A percentile compares a stretch with the other conserved stretches of the same genome.
Conservation (phyloP, 2,113 vertebrate species). For the Clupea harengus region DNA sequence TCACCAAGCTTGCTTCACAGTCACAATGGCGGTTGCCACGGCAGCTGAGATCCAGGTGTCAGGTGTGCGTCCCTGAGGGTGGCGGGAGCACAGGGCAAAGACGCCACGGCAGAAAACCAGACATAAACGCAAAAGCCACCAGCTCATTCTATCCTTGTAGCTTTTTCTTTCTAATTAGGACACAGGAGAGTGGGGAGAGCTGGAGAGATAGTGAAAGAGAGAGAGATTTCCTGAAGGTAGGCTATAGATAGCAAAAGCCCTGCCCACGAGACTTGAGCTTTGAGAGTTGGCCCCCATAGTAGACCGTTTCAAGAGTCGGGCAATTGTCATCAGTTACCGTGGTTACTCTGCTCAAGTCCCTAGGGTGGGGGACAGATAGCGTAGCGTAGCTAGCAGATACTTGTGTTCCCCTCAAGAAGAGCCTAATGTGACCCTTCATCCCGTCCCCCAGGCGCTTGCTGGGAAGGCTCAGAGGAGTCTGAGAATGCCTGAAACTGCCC, state of each 20-base stretch:
- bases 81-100: neutral
- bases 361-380: neutral
- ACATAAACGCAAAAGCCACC: neutral
- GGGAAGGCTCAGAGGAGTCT: neutral
- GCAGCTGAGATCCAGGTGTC: neutral
- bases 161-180: neutral
- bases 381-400: neutral
- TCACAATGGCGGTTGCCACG: neutral
- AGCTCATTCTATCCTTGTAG: neutral
- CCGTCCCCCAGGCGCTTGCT: neutral
- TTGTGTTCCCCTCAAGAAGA: neutral
- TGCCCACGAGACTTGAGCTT: neutral
- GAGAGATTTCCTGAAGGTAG: neutral
- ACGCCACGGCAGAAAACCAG: neutral
- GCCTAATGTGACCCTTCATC: neutral
- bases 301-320: neutral
- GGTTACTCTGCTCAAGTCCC: neutral
- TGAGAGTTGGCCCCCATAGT: neutral
- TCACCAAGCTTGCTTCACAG: neutral
- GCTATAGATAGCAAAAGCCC: neutral
- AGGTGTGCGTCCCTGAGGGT: neutral
- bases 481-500: neutral
- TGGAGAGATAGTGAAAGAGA: neutral
- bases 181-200: neutral
- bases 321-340: neutral